Base-by-base conservation (phyloP, 2,888 invertebrate species). In the Prosopocoilus inquinatus region DNA sequence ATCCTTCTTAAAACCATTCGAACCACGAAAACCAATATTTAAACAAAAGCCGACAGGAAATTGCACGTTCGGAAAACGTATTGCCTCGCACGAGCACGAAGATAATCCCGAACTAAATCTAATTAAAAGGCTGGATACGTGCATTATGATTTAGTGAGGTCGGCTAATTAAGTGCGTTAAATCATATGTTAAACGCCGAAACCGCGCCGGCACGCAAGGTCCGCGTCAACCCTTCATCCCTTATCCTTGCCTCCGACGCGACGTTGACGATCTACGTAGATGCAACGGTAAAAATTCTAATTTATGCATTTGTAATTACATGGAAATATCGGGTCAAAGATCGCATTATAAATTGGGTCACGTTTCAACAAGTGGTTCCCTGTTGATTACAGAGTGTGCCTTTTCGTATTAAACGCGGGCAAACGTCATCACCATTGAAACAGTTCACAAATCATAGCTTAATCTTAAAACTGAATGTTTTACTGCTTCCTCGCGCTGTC, bases 341-440 rank as follows among this genome's bases (percentile, higher is more conserved):
- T 28, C 20, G 20, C 7, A 28, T 28, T 28, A 1, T 28, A 28
- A 28, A 28, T 28, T 28, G 20, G 20, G 53, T 55, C 54, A 63
- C 59, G 57, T 63, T 67, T 70, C 70, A 70, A 70, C 70, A 70
- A 70, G 70, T 70, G 69, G 66, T 64, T 67, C 64, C 58, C 63
- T 55, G 20, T 65, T 61, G 58, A 61, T 62, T 64, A 60, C 57
- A 53, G 44, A 20, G 47, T 44, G 47, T 44, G 52, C 48, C 55
- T 53, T 57, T 28, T 28, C 20, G 53, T 58, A 53, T 55, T 56
- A 57, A 45, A 53, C 45, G 45, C 52, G 53, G 12, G 7, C 38
- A 38, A 5, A 13, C 13, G 11, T 12, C 11, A 38, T 11, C 38
- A 7, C 11, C 11, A 11, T 7, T 38, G 38, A 38, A 38, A 38